phyloP scores from a whole-genome alignment of 1,140 invertebrate species.

The Vollenhovia emeryi region DNA sequence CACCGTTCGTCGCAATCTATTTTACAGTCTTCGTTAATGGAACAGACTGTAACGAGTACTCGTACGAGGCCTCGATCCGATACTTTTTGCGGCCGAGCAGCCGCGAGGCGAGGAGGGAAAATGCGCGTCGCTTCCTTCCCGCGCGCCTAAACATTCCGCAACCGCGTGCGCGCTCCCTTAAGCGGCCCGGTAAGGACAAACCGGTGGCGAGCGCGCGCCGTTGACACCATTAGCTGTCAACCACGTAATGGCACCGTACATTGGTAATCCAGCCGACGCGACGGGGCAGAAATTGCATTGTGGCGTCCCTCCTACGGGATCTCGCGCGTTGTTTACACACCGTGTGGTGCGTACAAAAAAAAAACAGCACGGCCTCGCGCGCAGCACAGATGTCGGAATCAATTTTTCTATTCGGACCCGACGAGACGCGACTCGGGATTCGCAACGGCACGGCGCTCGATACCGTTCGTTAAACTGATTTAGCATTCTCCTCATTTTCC shows the following conservation, averaged over 20 bases:
- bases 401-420: conserved; percentile 6
- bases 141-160: neutral
- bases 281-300: neutral
- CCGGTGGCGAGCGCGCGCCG: neutral
- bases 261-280: neutral
- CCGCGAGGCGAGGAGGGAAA: neutral
- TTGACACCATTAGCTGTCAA: conserved; percentile 38
- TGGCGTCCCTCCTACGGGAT: neutral
- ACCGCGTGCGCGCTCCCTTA: conserved; percentile 10
- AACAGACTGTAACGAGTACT: neutral
- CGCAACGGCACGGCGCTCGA: neutral
- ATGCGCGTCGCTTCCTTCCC: neutral
- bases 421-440: neutral
- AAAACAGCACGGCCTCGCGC: neutral
- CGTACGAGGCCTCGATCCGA: neutral
- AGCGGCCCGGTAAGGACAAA: neutral
- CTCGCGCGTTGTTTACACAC: neutral
- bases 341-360: neutral
- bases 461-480: neutral
- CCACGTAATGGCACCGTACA: conserved; percentile 1
- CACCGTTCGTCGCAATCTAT: neutral
- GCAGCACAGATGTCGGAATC: neutral
- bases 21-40: neutral
- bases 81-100: neutral
- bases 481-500: neutral